A percentile compares a stretch with the other conserved stretches of the same genome.
Evolutionary conservation across 2,797 vertebrate species (phyloP).

Genomic region (Diceros bicornis): DNA sequence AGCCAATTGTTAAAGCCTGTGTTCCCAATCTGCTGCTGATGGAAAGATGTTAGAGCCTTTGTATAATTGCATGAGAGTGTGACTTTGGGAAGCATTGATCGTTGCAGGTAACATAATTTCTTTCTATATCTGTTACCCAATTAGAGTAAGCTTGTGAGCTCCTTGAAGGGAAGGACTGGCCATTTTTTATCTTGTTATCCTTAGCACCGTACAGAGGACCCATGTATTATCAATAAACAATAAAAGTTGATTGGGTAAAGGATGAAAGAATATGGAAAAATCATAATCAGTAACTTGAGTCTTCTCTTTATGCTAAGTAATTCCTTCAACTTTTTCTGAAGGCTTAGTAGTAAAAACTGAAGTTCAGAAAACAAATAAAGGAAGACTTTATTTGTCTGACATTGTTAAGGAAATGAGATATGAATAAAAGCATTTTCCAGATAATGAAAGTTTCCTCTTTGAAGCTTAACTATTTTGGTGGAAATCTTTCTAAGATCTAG

Average conservation of each 20-base stretch:
- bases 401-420: neutral
- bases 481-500: neutral
- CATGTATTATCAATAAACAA: neutral
- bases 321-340: neutral
- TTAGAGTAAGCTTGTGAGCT: neutral
- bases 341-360: neutral
- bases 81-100: neutral
- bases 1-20: neutral
- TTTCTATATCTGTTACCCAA: neutral
- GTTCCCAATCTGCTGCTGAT: neutral
- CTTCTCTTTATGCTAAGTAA: slow-evolving; percentile 1
- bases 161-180: neutral
- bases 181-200: neutral
- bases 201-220: neutral
- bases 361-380: neutral
- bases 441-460: slow-evolving; percentile 14
- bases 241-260: neutral
- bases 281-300: neutral
- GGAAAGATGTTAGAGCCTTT: neutral
- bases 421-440: neutral
- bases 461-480: neutral
- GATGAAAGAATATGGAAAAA: neutral
- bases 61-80: neutral
- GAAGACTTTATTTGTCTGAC: neutral
- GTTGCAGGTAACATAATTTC: neutral